A percentile compares a stretch with the other conserved stretches of the same genome.
These are phyloP conservation scores for Eugnorisma glareosa DNA, from an alignment of 2,888 invertebrate species.

Conservation along the genomic window DNA sequence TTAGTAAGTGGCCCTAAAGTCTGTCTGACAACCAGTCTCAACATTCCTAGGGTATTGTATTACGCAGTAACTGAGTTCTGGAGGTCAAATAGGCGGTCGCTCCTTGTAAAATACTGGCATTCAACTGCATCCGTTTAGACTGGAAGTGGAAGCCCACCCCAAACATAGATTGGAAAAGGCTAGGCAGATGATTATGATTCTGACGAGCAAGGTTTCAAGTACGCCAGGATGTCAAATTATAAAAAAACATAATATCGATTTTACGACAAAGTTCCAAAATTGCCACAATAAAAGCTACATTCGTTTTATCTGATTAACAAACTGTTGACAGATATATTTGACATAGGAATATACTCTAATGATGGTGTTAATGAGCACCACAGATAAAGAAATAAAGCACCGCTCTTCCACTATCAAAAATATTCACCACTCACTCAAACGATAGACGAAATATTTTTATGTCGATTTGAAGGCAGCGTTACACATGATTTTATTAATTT, in stretches of 20 bases:
- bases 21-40: background rate
- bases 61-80: background rate
- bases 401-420: background rate
- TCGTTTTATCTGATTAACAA: conserved; percentile 36
- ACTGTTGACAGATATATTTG: background rate
- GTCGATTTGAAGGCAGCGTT: conserved; percentile 26
- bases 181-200: background rate
- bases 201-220: background rate
- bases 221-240: background rate
- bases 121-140: background rate
- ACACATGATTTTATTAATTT: conserved; percentile 49
- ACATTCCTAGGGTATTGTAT: background rate
- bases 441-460: conserved; percentile 45
- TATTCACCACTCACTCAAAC: conserved; percentile 27
- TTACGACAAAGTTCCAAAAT: background rate
- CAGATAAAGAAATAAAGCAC: background rate
- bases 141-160: background rate
- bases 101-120: background rate
- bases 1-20: background rate
- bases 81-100: background rate
- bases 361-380: background rate
- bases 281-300: conserved; percentile 10
- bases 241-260: background rate
- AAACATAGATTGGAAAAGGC: background rate
- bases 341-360: conserved; percentile 1